Conservation (phyloP, 1,140 invertebrate genomes). For the Drosophila chauvacae region DNA sequence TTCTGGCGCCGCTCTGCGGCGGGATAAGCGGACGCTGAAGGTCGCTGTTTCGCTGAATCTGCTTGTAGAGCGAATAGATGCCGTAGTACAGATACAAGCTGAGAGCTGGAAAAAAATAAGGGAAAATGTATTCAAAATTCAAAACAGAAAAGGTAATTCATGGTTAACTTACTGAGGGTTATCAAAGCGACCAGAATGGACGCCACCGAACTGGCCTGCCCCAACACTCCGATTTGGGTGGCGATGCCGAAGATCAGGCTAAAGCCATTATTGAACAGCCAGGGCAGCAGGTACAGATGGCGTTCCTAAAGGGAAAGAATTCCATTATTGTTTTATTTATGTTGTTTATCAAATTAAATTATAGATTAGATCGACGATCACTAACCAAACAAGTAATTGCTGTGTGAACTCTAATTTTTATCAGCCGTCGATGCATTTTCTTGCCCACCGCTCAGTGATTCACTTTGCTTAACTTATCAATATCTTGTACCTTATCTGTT, state of each 20-base stretch:
- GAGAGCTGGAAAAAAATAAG: constrained; percentile 35
- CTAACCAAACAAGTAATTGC: neutral
- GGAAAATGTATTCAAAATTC: neutral
- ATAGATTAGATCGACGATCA: neutral
- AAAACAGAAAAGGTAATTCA: neutral
- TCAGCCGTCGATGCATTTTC: neutral
- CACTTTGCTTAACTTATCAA: neutral
- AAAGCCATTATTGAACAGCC: constrained; percentile 50
- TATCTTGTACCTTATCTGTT: neutral
- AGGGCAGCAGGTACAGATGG: constrained; percentile 59
- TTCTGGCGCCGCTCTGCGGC: neutral
- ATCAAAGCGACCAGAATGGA: neutral
- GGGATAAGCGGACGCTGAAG: constrained; percentile 32
- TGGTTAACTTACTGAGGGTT: neutral
- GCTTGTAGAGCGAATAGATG: constrained; percentile 62
- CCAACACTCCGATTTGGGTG: neutral
- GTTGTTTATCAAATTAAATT: neutral
- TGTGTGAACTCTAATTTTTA: neutral
- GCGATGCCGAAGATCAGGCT: neutral
- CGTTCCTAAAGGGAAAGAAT: constrained; percentile 42
- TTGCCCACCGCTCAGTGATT: neutral
- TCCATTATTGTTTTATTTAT: neutral
- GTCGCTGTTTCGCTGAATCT: constrained; percentile 47
- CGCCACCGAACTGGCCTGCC: neutral
- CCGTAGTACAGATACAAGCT: constrained; percentile 49